A percentile compares a stretch with the other conserved stretches of the same genome.
Conservation (phyloP, 2,113 vertebrate genomes). For the Hydrolagus affinis region DNA sequence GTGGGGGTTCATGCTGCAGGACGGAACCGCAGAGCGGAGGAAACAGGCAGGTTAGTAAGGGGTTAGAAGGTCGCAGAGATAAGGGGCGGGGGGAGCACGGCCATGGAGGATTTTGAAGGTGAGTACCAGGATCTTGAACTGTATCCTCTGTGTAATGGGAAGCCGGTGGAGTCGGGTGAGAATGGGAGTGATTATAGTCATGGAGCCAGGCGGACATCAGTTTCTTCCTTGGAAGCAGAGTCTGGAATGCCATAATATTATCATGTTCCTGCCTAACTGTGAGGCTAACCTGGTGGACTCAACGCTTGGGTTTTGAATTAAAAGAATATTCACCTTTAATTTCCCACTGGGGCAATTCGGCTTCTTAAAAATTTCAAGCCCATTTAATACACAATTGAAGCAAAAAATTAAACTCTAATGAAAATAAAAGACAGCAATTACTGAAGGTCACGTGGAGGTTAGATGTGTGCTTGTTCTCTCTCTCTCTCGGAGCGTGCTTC, state of each 20-base stretch:
- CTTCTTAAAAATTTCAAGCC: constrained; percentile 29
- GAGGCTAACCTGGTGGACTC: constrained; percentile 25
- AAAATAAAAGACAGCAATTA: constrained; percentile 30
- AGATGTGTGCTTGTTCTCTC: constrained; percentile 9
- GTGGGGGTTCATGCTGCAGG: too few species aligned
- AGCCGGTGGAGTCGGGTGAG: too few species aligned
- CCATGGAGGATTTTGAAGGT: too few species aligned
- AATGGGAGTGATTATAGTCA: too few species aligned
- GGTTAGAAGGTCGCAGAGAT: too few species aligned
- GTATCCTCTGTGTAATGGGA: too few species aligned
- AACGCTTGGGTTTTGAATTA: constrained; percentile 26
- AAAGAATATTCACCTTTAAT: constrained; percentile 31
- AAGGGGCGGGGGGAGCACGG: too few species aligned
- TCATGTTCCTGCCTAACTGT: not conserved
- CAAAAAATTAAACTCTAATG: constrained; percentile 31
- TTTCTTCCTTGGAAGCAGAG: too few species aligned
- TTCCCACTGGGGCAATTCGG: constrained; percentile 29
- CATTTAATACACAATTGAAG: constrained; percentile 28
- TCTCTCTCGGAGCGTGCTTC: not conserved
- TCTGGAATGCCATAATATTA: not conserved
- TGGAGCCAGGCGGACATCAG: too few species aligned
- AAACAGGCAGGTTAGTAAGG: too few species aligned
- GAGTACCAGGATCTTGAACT: too few species aligned
- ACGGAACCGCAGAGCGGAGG: too few species aligned
- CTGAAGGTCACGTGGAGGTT: constrained; percentile 28